Evolutionary conservation across 2,797 vertebrate species (phyloP).

Genomic region (Sebastolobus altivelis): DNA sequence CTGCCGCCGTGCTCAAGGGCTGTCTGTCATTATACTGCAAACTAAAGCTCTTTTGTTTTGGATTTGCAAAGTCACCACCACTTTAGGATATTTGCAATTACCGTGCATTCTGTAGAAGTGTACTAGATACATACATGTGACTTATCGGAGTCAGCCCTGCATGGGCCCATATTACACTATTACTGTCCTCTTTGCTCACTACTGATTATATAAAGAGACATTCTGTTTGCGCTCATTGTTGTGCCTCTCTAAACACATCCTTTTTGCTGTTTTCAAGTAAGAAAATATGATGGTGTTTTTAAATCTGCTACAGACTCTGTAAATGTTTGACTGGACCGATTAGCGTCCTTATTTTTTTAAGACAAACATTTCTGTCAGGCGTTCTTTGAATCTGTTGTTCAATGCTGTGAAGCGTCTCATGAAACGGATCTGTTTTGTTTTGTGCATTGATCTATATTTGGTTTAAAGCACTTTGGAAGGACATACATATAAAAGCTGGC

Average conservation of each 20-base stretch:
- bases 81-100: constrained; percentile 7
- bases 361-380: background rate
- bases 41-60: constrained; percentile 39
- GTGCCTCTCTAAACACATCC: background rate
- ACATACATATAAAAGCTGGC: background rate
- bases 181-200: background rate
- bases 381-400: background rate
- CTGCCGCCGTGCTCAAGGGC: constrained; percentile 32
- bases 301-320: constrained; percentile 1
- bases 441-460: constrained; percentile 1
- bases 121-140: background rate
- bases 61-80: constrained; percentile 41
- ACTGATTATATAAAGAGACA: background rate
- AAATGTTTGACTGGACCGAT: background rate
- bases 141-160: background rate
- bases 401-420: background rate
- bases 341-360: background rate
- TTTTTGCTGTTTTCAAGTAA: background rate
- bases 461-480: background rate
- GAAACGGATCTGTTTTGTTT: background rate
- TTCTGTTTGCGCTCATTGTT: background rate
- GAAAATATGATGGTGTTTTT: background rate
- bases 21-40: constrained; percentile 65
- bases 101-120: background rate
- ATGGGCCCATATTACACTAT: background rate